Percentiles rank a stretch among this genome's conserved stretches.
Evolutionary conservation across 2,797 vertebrate species (phyloP).

Genomic region (Thunnus albacares): DNA sequence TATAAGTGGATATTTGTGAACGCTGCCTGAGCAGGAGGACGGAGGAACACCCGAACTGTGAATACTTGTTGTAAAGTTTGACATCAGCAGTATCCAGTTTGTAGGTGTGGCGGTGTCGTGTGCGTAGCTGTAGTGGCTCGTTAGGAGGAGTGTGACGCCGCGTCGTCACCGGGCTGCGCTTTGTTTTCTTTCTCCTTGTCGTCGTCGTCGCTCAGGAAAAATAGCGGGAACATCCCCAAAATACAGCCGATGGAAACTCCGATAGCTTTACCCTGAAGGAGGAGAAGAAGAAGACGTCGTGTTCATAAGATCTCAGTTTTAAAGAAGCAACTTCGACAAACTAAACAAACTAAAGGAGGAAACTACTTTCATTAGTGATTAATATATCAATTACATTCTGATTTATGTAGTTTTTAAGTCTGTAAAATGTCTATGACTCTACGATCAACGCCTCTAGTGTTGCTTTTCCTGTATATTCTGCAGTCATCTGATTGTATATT

Average conservation of each 20-base stretch:
- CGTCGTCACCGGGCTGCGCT: not conserved
- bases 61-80: not conserved
- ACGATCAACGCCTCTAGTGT: too few species aligned
- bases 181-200: constrained; percentile 64
- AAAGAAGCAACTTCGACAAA: too few species aligned
- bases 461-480: too few species aligned
- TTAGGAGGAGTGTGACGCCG: constrained; percentile 41
- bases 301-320: too few species aligned
- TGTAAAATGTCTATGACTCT: too few species aligned
- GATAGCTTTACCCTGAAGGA: constrained; percentile 7
- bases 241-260: constrained; percentile 9
- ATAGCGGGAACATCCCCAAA: constrained; percentile 25
- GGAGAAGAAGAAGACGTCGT: too few species aligned
- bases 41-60: not conserved
- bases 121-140: not conserved
- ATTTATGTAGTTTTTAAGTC: too few species aligned
- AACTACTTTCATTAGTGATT: too few species aligned
- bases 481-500: too few species aligned
- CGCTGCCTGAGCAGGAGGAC: constrained; percentile 36
- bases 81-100: constrained; percentile 28
- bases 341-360: too few species aligned
- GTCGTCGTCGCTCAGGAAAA: constrained; percentile 8
- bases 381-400: too few species aligned
- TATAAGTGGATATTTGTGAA: constrained; percentile 2
- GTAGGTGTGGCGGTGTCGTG: not conserved